phyloP scores from a whole-genome alignment of 2,113 vertebrate genomes.

The Danionella cerebrum region DNA sequence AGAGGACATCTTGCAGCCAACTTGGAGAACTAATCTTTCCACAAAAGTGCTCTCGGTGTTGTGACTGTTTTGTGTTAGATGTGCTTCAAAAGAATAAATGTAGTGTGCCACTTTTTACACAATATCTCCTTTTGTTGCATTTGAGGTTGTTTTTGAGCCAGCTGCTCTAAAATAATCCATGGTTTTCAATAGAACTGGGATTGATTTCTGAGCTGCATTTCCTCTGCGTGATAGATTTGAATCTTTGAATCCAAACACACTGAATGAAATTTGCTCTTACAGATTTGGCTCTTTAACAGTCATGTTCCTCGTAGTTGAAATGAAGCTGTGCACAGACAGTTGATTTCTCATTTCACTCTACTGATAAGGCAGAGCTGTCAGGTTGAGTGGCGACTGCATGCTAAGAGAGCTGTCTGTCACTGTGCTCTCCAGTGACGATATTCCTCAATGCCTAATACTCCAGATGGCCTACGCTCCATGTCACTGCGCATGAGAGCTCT shows the following conservation, averaged over 20 bases:
- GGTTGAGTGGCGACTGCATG: constrained; percentile 12
- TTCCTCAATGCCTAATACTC: constrained; percentile 33
- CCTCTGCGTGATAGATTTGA: constrained; percentile 60
- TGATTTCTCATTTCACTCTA: constrained; percentile 47
- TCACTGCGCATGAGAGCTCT: constrained; percentile 33
- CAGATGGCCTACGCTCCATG: constrained; percentile 42
- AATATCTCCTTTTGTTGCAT: background rate
- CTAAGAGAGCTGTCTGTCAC: background rate
- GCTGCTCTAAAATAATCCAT: constrained; percentile 48
- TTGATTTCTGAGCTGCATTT: constrained; percentile 57
- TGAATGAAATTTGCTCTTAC: constrained; percentile 39
- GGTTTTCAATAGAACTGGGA: constrained; percentile 43
- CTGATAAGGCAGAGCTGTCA: constrained; percentile 47
- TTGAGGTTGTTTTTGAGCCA: constrained; percentile 1
- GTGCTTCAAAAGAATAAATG: background rate
- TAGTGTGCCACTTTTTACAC: background rate
- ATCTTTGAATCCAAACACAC: constrained; percentile 50
- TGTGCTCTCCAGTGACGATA: constrained; percentile 10
- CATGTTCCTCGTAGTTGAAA: constrained; percentile 57
- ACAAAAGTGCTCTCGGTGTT: background rate
- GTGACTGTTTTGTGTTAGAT: background rate
- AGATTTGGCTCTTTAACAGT: constrained; percentile 56
- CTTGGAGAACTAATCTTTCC: too few relatives aligned
- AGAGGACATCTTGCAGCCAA: too few relatives aligned
- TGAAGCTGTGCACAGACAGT: constrained; percentile 56